Evolutionary conservation across 2,113 vertebrate species (phyloP).

Genomic region (Oxyruncus cristatus): DNA sequence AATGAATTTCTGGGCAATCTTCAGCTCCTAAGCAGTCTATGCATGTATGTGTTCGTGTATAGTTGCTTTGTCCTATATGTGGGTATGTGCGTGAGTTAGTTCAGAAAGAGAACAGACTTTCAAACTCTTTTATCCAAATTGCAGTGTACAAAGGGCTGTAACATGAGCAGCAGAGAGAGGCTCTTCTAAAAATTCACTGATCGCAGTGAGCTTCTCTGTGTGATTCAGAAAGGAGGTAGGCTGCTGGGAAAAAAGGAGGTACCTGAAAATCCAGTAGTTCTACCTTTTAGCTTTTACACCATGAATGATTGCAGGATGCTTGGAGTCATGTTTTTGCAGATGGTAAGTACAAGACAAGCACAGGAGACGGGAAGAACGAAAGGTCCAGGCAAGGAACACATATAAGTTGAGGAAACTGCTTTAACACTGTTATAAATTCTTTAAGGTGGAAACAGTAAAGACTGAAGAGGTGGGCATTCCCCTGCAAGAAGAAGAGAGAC

Average conservation of each 20-base stretch:
- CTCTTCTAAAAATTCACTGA: not conserved
- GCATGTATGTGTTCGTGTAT: not conserved
- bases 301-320: not conserved
- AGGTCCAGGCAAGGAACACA: not conserved
- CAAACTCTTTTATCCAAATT: not conserved
- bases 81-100: not conserved
- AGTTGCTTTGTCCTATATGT: not conserved
- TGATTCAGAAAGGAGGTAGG: not conserved
- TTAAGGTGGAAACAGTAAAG: constrained; percentile 58
- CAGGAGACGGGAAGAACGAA: not conserved
- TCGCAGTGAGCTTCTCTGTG: not conserved
- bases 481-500: constrained; percentile 83
- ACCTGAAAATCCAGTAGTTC: not conserved
- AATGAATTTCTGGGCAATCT: not conserved
- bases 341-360: not conserved
- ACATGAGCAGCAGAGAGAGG: not conserved
- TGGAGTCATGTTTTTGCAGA: not conserved
- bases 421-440: not conserved
- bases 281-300: not conserved
- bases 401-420: not conserved
- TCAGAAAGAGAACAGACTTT: not conserved
- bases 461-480: constrained; percentile 42
- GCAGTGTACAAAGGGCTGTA: not conserved
- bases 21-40: not conserved
- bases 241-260: not conserved